Percentiles rank a stretch among this genome's conserved stretches.
phyloP scores from a whole-genome alignment of 2,888 invertebrate species.

The Ochropacha duplaris region DNA sequence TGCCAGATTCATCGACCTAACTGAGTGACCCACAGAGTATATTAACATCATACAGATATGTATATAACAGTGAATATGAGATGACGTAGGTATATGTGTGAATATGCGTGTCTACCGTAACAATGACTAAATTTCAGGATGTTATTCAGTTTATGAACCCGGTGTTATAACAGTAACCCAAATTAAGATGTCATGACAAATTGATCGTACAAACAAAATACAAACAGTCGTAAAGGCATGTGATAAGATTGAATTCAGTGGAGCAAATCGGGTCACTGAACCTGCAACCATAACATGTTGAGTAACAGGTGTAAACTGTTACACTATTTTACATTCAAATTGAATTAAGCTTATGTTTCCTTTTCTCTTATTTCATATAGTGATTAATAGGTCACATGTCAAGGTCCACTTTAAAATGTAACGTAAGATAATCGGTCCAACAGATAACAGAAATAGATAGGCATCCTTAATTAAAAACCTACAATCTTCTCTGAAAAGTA shows the following conservation, averaged over 20 bases:
- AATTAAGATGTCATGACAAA: slow-evolving; percentile 72
- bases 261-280: slow-evolving; percentile 57
- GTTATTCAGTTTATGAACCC: slow-evolving; percentile 58
- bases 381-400: neutral
- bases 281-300: slow-evolving; percentile 17
- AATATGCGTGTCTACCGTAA: slow-evolving; percentile 53
- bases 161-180: slow-evolving; percentile 70
- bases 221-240: slow-evolving; percentile 55
- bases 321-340: neutral
- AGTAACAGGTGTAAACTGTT: neutral
- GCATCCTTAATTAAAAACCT: too few species aligned
- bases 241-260: slow-evolving; percentile 61
- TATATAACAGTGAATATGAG: slow-evolving; percentile 45
- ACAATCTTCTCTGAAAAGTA: neutral
- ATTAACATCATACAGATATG: slow-evolving; percentile 30
- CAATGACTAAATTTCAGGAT: slow-evolving; percentile 75
- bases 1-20: slow-evolving; percentile 24
- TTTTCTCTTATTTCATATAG: neutral
- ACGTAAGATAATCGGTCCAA: too few species aligned
- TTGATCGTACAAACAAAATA: slow-evolving; percentile 66
- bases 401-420: too few species aligned
- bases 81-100: too few species aligned
- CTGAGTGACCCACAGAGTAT: slow-evolving; percentile 48
- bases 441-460: too few species aligned
- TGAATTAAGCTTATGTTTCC: too few species aligned